These are phyloP conservation scores for Parazoanthus swiftii DNA, from an alignment of 92 coral and sea anemone species.

Conservation along the genomic window DNA sequence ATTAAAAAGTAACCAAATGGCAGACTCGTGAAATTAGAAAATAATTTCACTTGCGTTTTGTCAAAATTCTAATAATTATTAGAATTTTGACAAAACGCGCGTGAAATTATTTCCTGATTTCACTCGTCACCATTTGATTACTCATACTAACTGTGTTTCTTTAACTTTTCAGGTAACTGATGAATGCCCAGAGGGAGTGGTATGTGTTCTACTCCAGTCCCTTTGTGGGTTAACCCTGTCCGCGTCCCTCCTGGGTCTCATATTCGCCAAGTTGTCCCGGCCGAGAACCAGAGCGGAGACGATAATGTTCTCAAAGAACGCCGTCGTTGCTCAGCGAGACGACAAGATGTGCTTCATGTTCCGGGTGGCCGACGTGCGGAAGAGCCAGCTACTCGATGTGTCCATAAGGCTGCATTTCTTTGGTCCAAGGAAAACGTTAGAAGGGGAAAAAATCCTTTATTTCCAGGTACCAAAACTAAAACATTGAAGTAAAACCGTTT, in stretches of 20 bases:
- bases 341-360: constrained; percentile 71
- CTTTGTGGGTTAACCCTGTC: constrained; percentile 84
- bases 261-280: constrained; percentile 94
- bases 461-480: constrained; percentile 51
- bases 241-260: constrained; percentile 90
- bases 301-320: constrained; percentile 76
- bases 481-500: neutral
- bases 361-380: constrained; percentile 93
- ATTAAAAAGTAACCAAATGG: too few species aligned
- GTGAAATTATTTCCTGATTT: too few species aligned
- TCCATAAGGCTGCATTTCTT: constrained; percentile 74
- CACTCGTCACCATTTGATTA: too few species aligned
- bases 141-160: too few species aligned
- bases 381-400: constrained; percentile 88
- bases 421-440: constrained; percentile 59
- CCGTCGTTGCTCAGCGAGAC: constrained; percentile 76
- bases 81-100: too few species aligned
- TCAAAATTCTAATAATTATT: too few species aligned
- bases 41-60: too few species aligned
- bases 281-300: constrained; percentile 95
- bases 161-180: too few species aligned
- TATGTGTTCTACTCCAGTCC: constrained; percentile 86
- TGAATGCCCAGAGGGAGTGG: constrained; percentile 90
- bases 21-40: too few species aligned
- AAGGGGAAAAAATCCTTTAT: constrained; percentile 67